Base-by-base conservation (phyloP, 2,888 invertebrate genomes). In the Trissonchulus latispiculum region DNA sequence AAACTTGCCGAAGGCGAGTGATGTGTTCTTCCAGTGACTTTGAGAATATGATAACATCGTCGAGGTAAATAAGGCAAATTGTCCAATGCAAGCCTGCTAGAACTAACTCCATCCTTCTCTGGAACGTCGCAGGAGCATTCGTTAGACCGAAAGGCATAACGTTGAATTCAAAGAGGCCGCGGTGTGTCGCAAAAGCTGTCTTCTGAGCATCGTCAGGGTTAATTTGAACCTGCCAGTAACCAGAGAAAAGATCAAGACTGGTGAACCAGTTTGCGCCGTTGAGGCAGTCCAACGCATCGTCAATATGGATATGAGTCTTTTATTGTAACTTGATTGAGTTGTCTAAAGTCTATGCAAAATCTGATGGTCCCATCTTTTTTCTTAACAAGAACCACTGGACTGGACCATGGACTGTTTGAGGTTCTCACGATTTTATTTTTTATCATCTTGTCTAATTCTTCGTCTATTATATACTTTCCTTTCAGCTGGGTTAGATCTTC, bases 331-430 rank as follows among this genome's bases (percentile, higher is more conserved):
- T 23, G 36, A 73, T 78, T 78, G 1, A 79, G 61, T 1, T 72
- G n/a, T 35, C 78, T 31, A 69, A 76, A 79, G 71, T 78, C 77
- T 18, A 78, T 72, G 64, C 78, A 78, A 18, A 76, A 77, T 71
- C 74, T 75, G 67, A 31, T 75, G n/a, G 70, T 69, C 32, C 75
- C 77, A 71, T 78, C 76, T 73, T 80, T 81, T 76, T 82, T 83
- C 31, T 76, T 77, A 0, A 81, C 81, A 1, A 83, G 70, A 8
- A 82, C 80, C 1, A 82, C 76, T 0, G 82, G 82, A 0, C 80
- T 77, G 3, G 79, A 77, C 80, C 80, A 84, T 0, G 82, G 81
- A 37, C 79, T 79, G 1, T 72, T 74, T 1, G 80, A 80, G 1
- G 76, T 79, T 32, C 75, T 74, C 35, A 74, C 70, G n/a, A 75